Base-by-base conservation (phyloP, 2,888 invertebrate species). In the Coelinius sp. region DNA sequence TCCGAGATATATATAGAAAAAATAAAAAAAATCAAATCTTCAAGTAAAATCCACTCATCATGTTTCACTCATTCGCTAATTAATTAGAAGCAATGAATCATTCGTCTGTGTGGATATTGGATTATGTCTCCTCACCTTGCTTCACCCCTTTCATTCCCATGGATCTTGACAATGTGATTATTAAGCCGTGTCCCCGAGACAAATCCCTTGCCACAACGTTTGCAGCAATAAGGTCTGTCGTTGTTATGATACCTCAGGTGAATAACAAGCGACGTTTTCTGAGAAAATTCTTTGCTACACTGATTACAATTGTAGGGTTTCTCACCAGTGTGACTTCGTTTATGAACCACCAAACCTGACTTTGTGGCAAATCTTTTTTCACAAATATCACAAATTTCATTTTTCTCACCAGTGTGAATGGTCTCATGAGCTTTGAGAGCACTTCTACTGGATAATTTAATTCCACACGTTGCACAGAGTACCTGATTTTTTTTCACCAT, bases 261-360 rank as follows among this genome's bases (percentile, higher is more conserved):
- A 59, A 85, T 70, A 1, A 84, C 82, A 53, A 86, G 76, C 0
- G 85, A 82, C 0, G 84, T 84, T 25, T 84, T 78, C 63, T 87
- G 87, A 0, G 86, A 77, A 73, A 87, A 87, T 31, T 81, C 75
- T 71, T 83, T 82, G n/a, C 82, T 83, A 69, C 87, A 87, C n/a
- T 81, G 78, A 31, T 78, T 70, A 52, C 87, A 87, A n/a, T 77
- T 73, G 63, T 87, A 79, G 1, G 86, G 85, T 67, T 81, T 83
- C n/a, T 84, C 85, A 0, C 84, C 85, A 0, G 85, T 85, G 70
- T 85, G 85, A 38, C 75, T 81, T 0, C 86, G 77, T n/a, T 77
- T 78, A 71, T 86, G 86, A 14, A 85, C 77, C 17, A 73, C 79
- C 0, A 86, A 73, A 44, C 81, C 80, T 27, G 83, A 83, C 17